A percentile compares a stretch with the other conserved stretches of the same genome.
Evolutionary conservation across 2,113 vertebrate species (phyloP).

Genomic region (Elgaria multicarinata): DNA sequence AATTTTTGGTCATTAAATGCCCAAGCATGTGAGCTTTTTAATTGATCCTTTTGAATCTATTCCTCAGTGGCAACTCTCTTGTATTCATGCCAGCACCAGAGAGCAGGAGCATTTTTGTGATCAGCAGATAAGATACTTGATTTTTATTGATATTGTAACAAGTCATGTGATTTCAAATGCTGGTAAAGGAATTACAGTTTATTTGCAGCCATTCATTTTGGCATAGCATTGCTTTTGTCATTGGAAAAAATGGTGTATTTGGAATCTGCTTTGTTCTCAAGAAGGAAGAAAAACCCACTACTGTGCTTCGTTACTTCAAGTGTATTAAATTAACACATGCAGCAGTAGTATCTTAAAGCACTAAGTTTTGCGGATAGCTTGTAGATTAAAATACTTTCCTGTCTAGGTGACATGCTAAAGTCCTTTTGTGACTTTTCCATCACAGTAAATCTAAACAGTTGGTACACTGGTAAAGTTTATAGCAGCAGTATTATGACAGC

Average conservation of each 20-base stretch:
- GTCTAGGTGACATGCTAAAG: neutral
- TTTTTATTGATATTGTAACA: slow-evolving; percentile 51
- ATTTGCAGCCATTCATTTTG: neutral
- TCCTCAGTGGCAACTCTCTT: neutral
- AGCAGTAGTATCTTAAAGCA: slow-evolving; percentile 24
- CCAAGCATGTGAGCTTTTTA: neutral
- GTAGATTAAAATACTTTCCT: slow-evolving; percentile 19
- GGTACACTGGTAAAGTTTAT: neutral
- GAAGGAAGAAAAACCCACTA: slow-evolving; percentile 3
- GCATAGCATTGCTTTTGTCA: neutral
- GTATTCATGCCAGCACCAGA: neutral
- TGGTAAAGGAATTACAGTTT: neutral
- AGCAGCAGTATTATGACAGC: neutral
- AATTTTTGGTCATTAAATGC: slow-evolving; percentile 36
- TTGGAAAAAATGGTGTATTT: slow-evolving; percentile 20
- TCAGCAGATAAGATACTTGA: neutral
- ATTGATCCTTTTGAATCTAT: neutral
- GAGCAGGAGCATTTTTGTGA: neutral
- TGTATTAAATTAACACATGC: neutral
- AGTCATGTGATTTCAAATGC: slow-evolving; percentile 12
- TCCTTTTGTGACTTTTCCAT: neutral
- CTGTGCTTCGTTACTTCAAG: neutral
- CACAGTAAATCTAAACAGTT: neutral
- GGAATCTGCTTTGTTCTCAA: slow-evolving; percentile 32
- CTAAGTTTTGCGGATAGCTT: neutral